Base-by-base conservation (phyloP, 2,113 vertebrate genomes). In the Pimephales promelas region DNA sequence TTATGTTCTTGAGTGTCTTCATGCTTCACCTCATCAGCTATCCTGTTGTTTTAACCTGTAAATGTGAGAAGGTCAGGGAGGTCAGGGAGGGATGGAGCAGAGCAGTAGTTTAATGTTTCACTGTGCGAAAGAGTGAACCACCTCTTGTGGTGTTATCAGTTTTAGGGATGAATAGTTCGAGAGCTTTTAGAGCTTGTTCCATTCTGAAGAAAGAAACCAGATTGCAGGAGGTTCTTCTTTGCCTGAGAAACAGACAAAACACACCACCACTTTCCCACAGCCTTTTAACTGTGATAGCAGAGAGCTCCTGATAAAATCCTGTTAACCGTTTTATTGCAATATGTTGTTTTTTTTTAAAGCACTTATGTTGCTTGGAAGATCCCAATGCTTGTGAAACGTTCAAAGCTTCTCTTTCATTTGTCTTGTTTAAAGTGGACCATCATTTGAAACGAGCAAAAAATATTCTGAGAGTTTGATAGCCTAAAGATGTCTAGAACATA, bases 31-130 rank as follows among this genome's bases (percentile, higher is more conserved):
- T 49, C 5, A 10, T 61, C 34, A 26, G 22, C 0, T 78, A 61
- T 78, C 14, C 75, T 78, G 31, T 57, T 28, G 22, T 75, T 40
- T 78, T 43, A 40, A n/a, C 59, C 75, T 43, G 31, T 36, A 3
- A 40, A 40, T 0, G 2, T 22, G 49, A 76, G 26, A 36, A 28
- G n/a, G n/a, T n/a, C 24, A 36, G 10, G 10, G n/a, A 36, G 49
- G 22, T 40, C 6, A 43, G 54, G 54, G 72, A 54, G 49, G 16
- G 18, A 75, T 22, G 28, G 64, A 31, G 26, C 28, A 56, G 49
- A 72, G 64, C 71, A 73, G 47, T 31, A 52, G 26, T 52, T 54
- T 28, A 52, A 74, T 74, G 26, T 54, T 52, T 20, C 72, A 20
- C 16, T 11, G 10, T 9, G 18, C 3, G 26, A 34, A 16, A 31